Conservation (phyloP, 2,113 vertebrate species). For the Gnathonemus echidnorhynchus region DNA sequence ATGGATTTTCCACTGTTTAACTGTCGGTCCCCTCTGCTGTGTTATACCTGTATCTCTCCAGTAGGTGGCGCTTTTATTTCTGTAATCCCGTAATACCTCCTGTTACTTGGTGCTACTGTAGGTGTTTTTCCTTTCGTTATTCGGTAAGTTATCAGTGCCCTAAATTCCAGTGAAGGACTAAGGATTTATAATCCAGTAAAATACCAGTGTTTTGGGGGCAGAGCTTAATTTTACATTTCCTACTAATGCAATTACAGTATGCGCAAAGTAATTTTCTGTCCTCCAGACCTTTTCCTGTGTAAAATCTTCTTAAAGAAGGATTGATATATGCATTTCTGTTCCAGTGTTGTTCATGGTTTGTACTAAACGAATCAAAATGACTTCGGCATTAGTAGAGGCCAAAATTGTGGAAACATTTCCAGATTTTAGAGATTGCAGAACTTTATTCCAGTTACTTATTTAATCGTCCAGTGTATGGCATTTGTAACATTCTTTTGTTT, state of each 20-base stretch:
- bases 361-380: neutral
- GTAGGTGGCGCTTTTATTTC: neutral
- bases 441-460: neutral
- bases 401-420: neutral
- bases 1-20: neutral
- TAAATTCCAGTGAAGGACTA: neutral
- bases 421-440: neutral
- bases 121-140: neutral
- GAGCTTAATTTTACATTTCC: neutral
- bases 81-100: neutral
- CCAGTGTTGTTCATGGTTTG: neutral
- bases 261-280: neutral
- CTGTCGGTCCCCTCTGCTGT: neutral
- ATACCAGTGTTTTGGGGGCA: neutral
- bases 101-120: neutral
- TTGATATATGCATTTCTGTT: neutral
- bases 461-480: neutral
- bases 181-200: neutral
- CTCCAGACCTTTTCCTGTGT: neutral
- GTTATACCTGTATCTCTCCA: neutral
- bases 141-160: neutral
- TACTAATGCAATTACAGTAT: neutral
- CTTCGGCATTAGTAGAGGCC: neutral
- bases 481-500: neutral
- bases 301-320: neutral